Evolutionary conservation across 2,888 invertebrate species (phyloP).

Genomic region (Notocelia uddmanniana): DNA sequence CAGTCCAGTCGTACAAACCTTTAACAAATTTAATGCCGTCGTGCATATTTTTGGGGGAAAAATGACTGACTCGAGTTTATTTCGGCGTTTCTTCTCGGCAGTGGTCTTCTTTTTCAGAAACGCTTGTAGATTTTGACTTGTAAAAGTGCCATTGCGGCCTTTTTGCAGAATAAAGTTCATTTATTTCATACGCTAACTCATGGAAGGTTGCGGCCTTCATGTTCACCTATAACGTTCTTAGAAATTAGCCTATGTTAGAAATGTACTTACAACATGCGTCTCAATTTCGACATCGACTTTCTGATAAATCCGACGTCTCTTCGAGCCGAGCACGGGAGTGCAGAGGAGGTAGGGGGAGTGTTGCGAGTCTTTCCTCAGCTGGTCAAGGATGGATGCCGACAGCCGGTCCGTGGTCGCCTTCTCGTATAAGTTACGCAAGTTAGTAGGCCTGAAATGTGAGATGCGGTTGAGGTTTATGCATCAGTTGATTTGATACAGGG

Average conservation of each 20-base stretch:
- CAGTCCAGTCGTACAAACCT: no score
- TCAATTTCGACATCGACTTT: slow-evolving; percentile 94
- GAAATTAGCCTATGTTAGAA: no score
- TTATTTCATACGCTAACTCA: not conserved
- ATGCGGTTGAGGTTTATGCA: slow-evolving; percentile 19
- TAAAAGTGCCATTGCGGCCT: no score
- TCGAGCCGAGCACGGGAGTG: slow-evolving; percentile 92
- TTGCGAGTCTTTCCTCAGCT: slow-evolving; percentile 86
- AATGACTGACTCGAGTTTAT: no score
- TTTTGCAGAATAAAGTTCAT: no score
- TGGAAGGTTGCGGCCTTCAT: not conserved
- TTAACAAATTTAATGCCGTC: no score
- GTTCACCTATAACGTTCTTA: not conserved
- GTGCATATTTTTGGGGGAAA: no score
- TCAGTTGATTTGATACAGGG: not conserved
- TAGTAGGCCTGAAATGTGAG: slow-evolving; percentile 85
- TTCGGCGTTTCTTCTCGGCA: no score
- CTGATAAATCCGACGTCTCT: slow-evolving; percentile 88
- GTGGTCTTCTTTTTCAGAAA: no score
- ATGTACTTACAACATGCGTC: slow-evolving; percentile 92
- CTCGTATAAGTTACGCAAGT: slow-evolving; percentile 92
- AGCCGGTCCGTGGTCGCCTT: slow-evolving; percentile 90
- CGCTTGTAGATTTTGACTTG: no score
- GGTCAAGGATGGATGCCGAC: slow-evolving; percentile 88
- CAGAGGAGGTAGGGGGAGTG: slow-evolving; percentile 91